Conservation (phyloP, 2,888 invertebrate genomes). For the Plemyria rubiginata region DNA sequence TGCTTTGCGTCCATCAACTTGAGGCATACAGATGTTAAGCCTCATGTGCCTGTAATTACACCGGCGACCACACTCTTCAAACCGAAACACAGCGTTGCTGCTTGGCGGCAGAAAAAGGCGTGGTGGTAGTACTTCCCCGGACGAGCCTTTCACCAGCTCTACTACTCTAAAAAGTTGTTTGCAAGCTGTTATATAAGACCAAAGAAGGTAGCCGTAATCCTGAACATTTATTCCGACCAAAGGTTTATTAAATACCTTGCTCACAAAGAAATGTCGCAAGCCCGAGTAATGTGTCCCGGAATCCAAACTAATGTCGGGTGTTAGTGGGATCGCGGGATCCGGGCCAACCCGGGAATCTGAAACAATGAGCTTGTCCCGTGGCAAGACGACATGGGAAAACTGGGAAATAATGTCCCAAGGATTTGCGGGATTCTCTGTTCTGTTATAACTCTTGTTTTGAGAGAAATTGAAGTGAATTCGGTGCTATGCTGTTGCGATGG, state of each 20-base stretch:
- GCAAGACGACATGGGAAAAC: constrained; percentile 28
- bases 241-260: constrained; percentile 45
- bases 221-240: constrained; percentile 27
- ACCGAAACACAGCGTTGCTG: too few relatives aligned
- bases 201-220: constrained; percentile 7
- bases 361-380: constrained; percentile 48
- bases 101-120: too few relatives aligned
- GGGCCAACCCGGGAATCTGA: constrained; percentile 46
- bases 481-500: neutral
- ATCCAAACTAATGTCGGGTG: constrained; percentile 63
- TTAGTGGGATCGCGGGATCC: constrained; percentile 46
- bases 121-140: too few relatives aligned
- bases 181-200: constrained; percentile 1
- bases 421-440: constrained; percentile 35
- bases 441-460: constrained; percentile 9
- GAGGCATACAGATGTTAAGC: too few relatives aligned
- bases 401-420: constrained; percentile 40
- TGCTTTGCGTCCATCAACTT: too few relatives aligned
- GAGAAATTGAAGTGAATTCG: neutral
- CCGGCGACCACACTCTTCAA: too few relatives aligned
- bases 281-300: constrained; percentile 40
- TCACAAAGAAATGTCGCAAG: constrained; percentile 49
- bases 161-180: too few relatives aligned
- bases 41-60: too few relatives aligned
- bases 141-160: too few relatives aligned